These are phyloP conservation scores for Cryptocheilus praepositus DNA, from an alignment of 2,888 invertebrate species.

Conservation along the genomic window DNA sequence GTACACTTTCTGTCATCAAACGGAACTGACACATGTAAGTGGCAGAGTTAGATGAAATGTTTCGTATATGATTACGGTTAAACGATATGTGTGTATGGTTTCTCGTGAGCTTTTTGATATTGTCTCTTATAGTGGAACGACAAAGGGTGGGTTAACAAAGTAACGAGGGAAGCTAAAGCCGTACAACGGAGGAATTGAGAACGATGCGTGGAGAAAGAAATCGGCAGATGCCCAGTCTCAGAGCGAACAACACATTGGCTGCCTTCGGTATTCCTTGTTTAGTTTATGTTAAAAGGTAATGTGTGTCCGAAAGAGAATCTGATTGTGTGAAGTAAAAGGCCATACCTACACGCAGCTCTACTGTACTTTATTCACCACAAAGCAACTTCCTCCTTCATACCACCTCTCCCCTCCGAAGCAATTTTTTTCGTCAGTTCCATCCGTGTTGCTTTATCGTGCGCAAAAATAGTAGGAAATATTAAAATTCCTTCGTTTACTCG, in stretches of 20 bases:
- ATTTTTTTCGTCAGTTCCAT: too few relatives aligned
- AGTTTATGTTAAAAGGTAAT: slow-evolving; percentile 36
- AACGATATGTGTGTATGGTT: slow-evolving; percentile 58
- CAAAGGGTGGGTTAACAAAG: slow-evolving; percentile 32
- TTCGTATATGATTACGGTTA: too few relatives aligned
- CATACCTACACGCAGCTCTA: slow-evolving; percentile 45
- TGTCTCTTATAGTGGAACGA: slow-evolving; percentile 38
- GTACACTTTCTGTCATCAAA: too few relatives aligned
- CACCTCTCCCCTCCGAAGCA: too few relatives aligned
- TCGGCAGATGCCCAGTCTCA: slow-evolving; percentile 3
- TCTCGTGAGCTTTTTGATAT: slow-evolving; percentile 64
- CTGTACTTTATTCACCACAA: too few relatives aligned
- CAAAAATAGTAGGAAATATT: too few relatives aligned
- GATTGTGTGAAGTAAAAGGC: slow-evolving; percentile 54
- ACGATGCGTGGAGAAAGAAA: neutral
- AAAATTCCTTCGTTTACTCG: too few relatives aligned
- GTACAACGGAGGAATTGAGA: slow-evolving; percentile 17
- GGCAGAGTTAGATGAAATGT: too few relatives aligned
- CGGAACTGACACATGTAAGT: too few relatives aligned
- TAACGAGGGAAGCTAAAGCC: neutral
- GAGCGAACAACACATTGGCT: slow-evolving; percentile 26
- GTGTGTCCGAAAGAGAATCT: slow-evolving; percentile 44
- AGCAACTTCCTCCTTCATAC: too few relatives aligned
- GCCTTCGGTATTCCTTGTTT: slow-evolving; percentile 43
- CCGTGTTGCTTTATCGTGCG: too few relatives aligned